Evolutionary conservation across 2,113 vertebrate genomes (phyloP), one percentile per base, ranked within the genome.

Genomic region (Bambusicola thoracicus): DNA sequence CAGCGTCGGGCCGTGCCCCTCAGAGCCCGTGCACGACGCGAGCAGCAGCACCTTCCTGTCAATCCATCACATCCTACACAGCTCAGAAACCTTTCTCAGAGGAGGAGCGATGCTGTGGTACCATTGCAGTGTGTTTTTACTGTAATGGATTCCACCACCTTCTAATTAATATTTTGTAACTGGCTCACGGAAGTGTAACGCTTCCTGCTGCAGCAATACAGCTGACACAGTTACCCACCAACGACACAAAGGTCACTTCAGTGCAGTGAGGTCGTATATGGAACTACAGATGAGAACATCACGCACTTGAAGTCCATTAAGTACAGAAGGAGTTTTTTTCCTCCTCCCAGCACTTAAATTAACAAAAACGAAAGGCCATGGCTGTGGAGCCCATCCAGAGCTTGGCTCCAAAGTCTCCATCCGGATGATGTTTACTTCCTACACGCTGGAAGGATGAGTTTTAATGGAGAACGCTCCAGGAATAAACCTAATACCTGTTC

Each of bases 181-280:
- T 0, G 21, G 20, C 30, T 74, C n/a, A 40, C 0, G 4, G 2
- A 49, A 0, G 1, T 46, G 36, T 11, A 29, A 32, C 2, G 27
- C 2, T 36, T 30, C 70, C n/a, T 30, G 13, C 61, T 24, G 41
- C 0, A 0, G n/a, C 63, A 62, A 17, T 3, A 5, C 10, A 22
- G 20, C 46, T 48, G 46, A 48, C 46, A 22, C 46, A 21, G 20
- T 48, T 48, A 48, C 20, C 44, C 46, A 48, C 46, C 46, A 46
- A 46, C 21, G 6, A 25, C 24, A 49, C 22, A 25, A 49, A 49
- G 48, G 76, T 6, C 4, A 2, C 49, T 58, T 74, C 41, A 3
- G 6, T 27, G 41, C 30, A 56, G 24, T 3, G 3, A 20, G 41
- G 19, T 44, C 32, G 6, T 4, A 3, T 5, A 16, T 7, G 16